phyloP scores from a whole-genome alignment of 1,140 invertebrate species.

The Trichonephila clavipes region DNA sequence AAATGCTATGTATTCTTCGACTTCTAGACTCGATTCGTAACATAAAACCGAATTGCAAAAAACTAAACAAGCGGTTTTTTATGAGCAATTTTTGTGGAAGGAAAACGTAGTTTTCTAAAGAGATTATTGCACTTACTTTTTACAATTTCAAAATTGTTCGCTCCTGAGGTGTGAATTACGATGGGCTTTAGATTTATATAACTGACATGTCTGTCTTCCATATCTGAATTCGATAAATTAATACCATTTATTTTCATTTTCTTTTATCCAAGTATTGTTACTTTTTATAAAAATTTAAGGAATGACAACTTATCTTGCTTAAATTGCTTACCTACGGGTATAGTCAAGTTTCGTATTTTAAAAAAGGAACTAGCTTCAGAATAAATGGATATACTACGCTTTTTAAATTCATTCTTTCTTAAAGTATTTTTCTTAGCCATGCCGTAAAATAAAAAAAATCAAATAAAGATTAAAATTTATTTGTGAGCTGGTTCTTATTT shows the following conservation, averaged over 20 bases:
- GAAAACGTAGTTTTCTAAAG: not conserved
- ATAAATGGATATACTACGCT: too few relatives aligned
- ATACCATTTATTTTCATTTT: not conserved
- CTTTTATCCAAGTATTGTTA: too few relatives aligned
- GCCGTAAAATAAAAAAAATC: too few relatives aligned
- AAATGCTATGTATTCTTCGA: slow-evolving; percentile 45
- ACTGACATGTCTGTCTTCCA: not conserved
- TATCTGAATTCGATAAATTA: not conserved
- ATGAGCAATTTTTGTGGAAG: not conserved
- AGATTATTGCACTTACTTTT: not conserved
- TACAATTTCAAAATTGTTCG: not conserved
- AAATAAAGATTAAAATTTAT: too few relatives aligned
- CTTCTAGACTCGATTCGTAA: slow-evolving; percentile 1
- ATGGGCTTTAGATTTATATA: not conserved
- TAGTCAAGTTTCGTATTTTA: too few relatives aligned
- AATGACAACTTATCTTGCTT: not conserved
- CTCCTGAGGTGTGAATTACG: not conserved
- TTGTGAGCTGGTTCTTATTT: too few relatives aligned
- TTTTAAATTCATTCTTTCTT: too few relatives aligned
- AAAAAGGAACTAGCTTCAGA: too few relatives aligned
- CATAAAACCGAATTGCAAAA: slow-evolving; percentile 56
- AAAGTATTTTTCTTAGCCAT: too few relatives aligned
- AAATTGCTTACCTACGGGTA: too few relatives aligned
- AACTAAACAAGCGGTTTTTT: not conserved
- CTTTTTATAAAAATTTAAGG: not conserved